Conservation (phyloP, 2,797 vertebrate species). For the Mus spretus region DNA sequence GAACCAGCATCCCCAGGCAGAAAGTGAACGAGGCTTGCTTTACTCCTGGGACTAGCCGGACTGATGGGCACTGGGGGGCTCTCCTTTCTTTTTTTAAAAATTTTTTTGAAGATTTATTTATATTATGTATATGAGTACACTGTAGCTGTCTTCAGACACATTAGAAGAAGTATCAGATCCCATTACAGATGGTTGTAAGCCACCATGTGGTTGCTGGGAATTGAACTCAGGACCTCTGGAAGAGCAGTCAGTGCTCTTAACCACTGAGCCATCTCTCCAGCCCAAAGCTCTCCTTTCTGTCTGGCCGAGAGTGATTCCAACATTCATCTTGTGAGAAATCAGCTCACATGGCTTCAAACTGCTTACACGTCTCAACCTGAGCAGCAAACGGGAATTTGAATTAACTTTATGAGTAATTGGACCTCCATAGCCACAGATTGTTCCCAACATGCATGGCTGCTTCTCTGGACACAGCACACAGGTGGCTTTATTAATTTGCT, state of each 20-base stretch:
- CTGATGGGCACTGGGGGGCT: not conserved
- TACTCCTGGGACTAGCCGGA: not conserved
- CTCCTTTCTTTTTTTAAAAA: no score
- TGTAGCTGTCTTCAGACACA: no score
- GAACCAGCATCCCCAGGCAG: not conserved
- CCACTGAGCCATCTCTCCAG: no score
- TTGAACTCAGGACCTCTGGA: no score
- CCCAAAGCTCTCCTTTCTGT: not conserved
- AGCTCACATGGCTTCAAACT: conserved; percentile 19
- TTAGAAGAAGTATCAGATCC: no score
- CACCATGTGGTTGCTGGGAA: no score
- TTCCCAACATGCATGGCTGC: not conserved
- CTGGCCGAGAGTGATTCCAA: not conserved
- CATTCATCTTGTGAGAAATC: conserved; percentile 58
- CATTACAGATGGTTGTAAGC: no score
- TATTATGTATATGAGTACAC: no score
- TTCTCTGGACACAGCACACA: conserved; percentile 13
- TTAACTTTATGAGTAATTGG: conserved; percentile 34
- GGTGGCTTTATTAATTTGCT: conserved; percentile 45
- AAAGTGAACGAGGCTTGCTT: not conserved
- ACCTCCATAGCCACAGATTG: not conserved
- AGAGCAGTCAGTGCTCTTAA: no score
- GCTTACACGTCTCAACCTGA: conserved; percentile 47
- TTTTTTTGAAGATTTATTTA: no score
- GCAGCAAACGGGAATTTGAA: conserved; percentile 6